Percentiles rank a stretch among this genome's conserved stretches.
Conservation (phyloP, 23 tunicate genomes). For the Phallusia fumigata region DNA sequence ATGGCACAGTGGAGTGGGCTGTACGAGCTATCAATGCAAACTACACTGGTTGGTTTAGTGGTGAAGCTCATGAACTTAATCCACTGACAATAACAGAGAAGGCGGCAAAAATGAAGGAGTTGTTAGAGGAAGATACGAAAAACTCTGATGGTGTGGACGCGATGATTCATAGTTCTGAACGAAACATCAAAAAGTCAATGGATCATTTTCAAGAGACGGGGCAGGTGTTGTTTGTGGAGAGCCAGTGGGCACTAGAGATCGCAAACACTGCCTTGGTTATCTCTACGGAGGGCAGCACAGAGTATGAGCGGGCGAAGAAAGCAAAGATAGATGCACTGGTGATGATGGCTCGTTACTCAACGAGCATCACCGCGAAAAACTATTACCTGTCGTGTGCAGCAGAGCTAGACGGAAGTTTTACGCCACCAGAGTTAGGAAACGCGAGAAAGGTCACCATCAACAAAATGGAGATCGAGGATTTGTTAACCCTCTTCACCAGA, state of each 20-base stretch:
- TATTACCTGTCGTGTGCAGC: constrained; percentile 12
- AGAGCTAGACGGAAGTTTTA: too few species aligned
- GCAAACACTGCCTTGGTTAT: constrained; percentile 7
- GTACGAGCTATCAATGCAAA: too few species aligned
- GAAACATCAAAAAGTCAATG: constrained; percentile 16
- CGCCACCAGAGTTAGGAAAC: constrained; percentile 4
- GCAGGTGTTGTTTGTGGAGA: neutral
- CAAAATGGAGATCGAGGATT: too few species aligned
- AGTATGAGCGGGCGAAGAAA: constrained; percentile 10
- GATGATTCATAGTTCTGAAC: constrained; percentile 35
- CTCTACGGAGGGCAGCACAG: neutral
- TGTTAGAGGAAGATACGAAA: neutral
- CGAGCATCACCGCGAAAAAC: constrained; percentile 1
- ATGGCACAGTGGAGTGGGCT: constrained; percentile 75
- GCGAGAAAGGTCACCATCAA: too few species aligned
- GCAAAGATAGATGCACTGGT: constrained; percentile 11
- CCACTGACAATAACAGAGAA: constrained; percentile 24
- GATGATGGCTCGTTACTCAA: neutral
- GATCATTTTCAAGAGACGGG: constrained; percentile 16
- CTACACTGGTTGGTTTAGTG: constrained; percentile 60
- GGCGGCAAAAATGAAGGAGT: constrained; percentile 8
- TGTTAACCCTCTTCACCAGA: too few species aligned
- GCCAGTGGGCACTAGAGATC: too few species aligned
- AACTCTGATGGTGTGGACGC: neutral
- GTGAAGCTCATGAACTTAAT: constrained; percentile 19